Conservation (phyloP, 2,888 invertebrate genomes). For the Tyria jacobaeae region DNA sequence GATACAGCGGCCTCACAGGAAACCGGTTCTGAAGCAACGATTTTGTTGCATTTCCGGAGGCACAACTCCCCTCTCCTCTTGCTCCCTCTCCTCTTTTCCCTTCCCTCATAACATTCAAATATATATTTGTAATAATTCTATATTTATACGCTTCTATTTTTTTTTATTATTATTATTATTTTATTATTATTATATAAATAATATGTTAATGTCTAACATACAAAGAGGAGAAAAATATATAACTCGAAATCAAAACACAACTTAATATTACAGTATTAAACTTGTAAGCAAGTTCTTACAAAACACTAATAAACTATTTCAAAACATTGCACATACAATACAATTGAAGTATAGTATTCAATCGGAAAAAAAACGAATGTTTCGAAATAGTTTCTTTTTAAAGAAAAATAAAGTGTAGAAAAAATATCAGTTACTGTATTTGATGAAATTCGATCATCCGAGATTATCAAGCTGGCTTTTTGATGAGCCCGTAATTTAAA, state of each 20-base stretch:
- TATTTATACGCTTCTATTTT: too few relatives aligned
- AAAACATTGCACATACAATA: constrained; percentile 27
- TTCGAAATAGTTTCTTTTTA: constrained; percentile 42
- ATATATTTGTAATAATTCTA: too few relatives aligned
- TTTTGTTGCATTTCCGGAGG: too few relatives aligned
- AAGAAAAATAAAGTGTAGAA: constrained; percentile 40
- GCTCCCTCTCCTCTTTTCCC: too few relatives aligned
- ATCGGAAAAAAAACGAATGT: constrained; percentile 48
- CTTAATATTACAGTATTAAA: not conserved
- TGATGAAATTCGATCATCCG: not conserved
- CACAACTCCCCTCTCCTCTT: too few relatives aligned
- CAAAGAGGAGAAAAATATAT: not conserved
- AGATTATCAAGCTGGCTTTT: not conserved
- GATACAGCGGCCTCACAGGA: too few relatives aligned
- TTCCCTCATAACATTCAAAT: too few relatives aligned
- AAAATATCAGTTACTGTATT: constrained; percentile 12
- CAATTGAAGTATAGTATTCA: constrained; percentile 41
- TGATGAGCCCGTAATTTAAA: not conserved
- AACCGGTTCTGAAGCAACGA: too few relatives aligned
- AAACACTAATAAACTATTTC: constrained; percentile 2
- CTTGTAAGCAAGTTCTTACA: constrained; percentile 7
- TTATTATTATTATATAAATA: too few relatives aligned
- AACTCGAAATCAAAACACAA: not conserved
- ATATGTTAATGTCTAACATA: not conserved
- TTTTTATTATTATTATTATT: too few relatives aligned